These are phyloP conservation scores for Epiblema foenella DNA, from an alignment of 2,888 invertebrate species.

Conservation along the genomic window DNA sequence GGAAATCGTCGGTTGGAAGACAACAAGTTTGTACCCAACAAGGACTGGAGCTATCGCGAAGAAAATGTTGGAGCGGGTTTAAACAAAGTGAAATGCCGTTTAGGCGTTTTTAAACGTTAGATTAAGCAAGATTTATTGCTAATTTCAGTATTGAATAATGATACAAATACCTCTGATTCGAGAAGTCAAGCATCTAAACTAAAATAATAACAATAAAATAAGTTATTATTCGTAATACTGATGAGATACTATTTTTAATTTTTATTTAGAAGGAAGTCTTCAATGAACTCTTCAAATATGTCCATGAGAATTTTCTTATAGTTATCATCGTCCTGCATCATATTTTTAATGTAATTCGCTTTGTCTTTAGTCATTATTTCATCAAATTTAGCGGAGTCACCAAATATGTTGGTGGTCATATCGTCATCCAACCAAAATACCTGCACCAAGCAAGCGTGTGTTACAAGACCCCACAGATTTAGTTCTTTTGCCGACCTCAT, in stretches of 20 bases:
- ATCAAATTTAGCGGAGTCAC: constrained; percentile 79
- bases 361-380: constrained; percentile 83
- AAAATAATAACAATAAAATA: too few species aligned
- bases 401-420: constrained; percentile 73
- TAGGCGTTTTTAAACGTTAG: constrained; percentile 14
- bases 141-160: not conserved
- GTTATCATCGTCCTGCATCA: constrained; percentile 77
- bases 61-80: constrained; percentile 26
- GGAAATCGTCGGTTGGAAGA: constrained; percentile 67
- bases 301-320: constrained; percentile 81
- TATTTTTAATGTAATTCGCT: constrained; percentile 80
- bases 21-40: constrained; percentile 65
- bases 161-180: not conserved
- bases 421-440: constrained; percentile 82
- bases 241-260: not conserved
- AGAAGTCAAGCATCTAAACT: not conserved
- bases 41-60: constrained; percentile 57
- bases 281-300: constrained; percentile 84
- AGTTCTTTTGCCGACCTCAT: constrained; percentile 75
- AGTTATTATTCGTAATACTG: not conserved
- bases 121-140: not conserved
- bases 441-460: constrained; percentile 81
- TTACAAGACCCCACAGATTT: constrained; percentile 82
- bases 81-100: constrained; percentile 64
- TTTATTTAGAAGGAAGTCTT: constrained; percentile 66